Evolutionary conservation across 2,797 vertebrate genomes (phyloP).

Genomic region (Thripadectes ignobilis): DNA sequence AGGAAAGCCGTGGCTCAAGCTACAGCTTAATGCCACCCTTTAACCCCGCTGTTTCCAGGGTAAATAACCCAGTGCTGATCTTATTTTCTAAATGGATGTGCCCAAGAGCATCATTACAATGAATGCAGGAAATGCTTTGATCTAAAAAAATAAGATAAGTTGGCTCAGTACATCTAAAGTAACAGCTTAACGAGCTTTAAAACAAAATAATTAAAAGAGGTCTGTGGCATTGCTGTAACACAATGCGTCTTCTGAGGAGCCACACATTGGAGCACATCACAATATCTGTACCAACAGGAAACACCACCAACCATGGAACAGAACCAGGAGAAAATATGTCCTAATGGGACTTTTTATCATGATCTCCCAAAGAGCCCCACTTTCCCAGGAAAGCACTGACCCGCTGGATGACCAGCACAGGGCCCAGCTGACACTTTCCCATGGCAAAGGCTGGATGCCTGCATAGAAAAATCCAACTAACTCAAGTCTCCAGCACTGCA

Average conservation of each 20-base stretch:
- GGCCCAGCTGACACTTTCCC: not conserved
- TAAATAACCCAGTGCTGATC: not conserved
- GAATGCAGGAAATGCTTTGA: not conserved
- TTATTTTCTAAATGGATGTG: not conserved
- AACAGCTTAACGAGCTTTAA: conserved; percentile 38
- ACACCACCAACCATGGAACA: not conserved
- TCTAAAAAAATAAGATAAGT: not conserved
- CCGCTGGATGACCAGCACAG: accelerated
- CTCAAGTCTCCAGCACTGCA: accelerated
- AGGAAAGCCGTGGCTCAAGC: not conserved
- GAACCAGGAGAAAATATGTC: not conserved
- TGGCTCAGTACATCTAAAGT: not conserved
- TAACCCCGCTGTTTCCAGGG: not conserved
- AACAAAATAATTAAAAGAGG: conserved; percentile 19
- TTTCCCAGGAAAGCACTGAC: not conserved
- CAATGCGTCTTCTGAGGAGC: accelerated
- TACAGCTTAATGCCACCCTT: not conserved
- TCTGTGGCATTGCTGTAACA: not conserved
- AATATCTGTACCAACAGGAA: accelerated
- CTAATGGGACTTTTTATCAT: not conserved
- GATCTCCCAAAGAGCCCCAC: not conserved
- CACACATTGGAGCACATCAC: accelerated
- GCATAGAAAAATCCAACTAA: accelerated
- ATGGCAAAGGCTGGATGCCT: accelerated
- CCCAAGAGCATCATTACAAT: not conserved